phyloP scores from a whole-genome alignment of 2,888 invertebrate species.

The Tortrix viridana region DNA sequence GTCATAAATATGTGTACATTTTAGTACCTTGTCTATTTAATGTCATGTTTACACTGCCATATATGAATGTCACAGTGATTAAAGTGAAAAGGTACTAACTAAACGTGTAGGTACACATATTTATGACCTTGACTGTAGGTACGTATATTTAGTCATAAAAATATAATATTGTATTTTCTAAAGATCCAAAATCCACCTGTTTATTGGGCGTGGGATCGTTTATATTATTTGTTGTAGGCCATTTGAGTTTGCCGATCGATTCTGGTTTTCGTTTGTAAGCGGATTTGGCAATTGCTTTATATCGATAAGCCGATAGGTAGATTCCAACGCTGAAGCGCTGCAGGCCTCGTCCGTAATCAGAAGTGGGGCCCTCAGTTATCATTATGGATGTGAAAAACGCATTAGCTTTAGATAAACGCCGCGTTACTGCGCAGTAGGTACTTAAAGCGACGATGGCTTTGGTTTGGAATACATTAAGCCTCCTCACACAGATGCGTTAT shows the following conservation, averaged over 20 bases:
- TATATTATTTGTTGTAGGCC: background rate
- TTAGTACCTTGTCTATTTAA: no score
- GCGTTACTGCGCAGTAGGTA: background rate
- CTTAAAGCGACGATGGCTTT: background rate
- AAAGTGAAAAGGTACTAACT: no score
- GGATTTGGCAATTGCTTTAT: constrained; percentile 23
- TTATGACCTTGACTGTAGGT: no score
- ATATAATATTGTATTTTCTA: no score
- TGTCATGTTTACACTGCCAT: no score
- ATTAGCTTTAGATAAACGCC: constrained; percentile 9
- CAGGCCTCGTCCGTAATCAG: constrained; percentile 26
- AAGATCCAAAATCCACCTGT: no score
- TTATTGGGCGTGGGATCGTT: background rate
- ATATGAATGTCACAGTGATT: no score
- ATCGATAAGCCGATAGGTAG: constrained; percentile 27
- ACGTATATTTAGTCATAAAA: no score
- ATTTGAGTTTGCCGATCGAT: background rate
- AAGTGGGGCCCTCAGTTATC: constrained; percentile 22
- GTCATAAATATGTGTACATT: no score
- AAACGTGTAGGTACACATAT: no score
- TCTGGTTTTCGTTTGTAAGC: constrained; percentile 14
- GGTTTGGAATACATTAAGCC: background rate
- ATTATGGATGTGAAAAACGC: constrained; percentile 25
- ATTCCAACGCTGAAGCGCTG: constrained; percentile 12
- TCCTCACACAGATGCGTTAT: background rate